Percentiles rank a stretch among this genome's conserved stretches.
Evolutionary conservation across 2,797 vertebrate species (phyloP).

Genomic region (Periophthalmus magnuspinnatus): DNA sequence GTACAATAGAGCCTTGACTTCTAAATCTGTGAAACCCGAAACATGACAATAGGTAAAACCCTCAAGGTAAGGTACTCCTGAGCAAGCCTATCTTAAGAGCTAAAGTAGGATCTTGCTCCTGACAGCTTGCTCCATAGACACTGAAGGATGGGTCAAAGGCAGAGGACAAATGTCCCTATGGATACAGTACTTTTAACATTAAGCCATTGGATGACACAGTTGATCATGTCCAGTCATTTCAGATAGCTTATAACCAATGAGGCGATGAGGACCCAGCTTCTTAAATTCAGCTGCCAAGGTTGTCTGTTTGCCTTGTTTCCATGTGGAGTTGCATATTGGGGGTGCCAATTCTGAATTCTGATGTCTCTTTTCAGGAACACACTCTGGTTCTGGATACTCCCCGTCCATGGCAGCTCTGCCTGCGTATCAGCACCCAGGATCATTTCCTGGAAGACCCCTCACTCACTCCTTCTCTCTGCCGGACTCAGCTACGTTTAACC

Average conservation of each 20-base stretch:
- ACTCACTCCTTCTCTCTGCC: slow-evolving; percentile 87
- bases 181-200: not conserved
- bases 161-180: not conserved
- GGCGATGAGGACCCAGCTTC: too few species aligned
- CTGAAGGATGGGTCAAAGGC: not conserved
- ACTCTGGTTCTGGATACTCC: slow-evolving; percentile 87
- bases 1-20: too few species aligned
- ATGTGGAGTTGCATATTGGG: not conserved
- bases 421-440: slow-evolving; percentile 91
- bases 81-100: too few species aligned
- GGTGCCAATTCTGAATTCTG: not conserved
- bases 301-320: not conserved
- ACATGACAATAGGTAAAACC: too few species aligned
- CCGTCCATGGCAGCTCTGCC: slow-evolving; percentile 88
- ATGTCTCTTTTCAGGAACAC: slow-evolving; percentile 86
- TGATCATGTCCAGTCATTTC: too few species aligned
- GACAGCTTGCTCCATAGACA: too few species aligned
- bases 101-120: too few species aligned
- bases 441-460: slow-evolving; percentile 89
- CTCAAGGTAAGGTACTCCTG: too few species aligned
- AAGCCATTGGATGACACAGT: not conserved
- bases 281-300: too few species aligned
- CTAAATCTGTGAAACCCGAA: too few species aligned
- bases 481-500: slow-evolving; percentile 87
- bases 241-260: too few species aligned